Conservation (phyloP, 2,888 invertebrate genomes). For the Pristionchus japonicus region DNA sequence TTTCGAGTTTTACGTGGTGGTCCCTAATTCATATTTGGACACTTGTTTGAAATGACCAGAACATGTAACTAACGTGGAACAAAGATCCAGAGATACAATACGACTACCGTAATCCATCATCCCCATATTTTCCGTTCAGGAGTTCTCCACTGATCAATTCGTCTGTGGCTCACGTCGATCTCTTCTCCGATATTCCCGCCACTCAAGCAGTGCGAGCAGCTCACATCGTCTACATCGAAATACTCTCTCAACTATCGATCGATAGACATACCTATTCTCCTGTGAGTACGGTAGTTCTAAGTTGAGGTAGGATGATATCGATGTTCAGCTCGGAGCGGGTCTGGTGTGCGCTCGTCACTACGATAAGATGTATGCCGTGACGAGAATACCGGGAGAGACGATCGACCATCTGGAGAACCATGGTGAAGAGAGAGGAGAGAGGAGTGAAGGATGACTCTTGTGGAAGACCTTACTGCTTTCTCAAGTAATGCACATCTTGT, state of each 20-base stretch:
- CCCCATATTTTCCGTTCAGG: no score
- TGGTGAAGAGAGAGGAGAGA: constrained; percentile 36
- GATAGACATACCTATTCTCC: constrained; percentile 62
- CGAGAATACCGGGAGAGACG: constrained; percentile 61
- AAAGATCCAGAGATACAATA: no score
- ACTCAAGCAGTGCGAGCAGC: constrained; percentile 66
- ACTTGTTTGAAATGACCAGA: no score
- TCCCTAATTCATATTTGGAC: no score
- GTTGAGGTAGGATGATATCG: no score
- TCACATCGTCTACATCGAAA: constrained; percentile 64
- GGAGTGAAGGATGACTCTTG: no score
- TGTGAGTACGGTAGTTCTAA: constrained; percentile 42
- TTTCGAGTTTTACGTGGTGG: no score
- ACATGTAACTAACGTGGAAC: no score
- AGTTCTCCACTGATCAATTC: constrained; percentile 65
- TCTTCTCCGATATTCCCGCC: constrained; percentile 48
- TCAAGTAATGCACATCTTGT: no score
- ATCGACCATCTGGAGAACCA: constrained; percentile 60
- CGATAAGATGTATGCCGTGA: constrained; percentile 63
- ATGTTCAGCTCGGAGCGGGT: constrained; percentile 53
- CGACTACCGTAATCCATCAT: no score
- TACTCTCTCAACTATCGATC: constrained; percentile 62
- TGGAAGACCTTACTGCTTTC: neutral
- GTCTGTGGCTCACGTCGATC: constrained; percentile 63
- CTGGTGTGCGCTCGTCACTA: constrained; percentile 67